Conservation (phyloP, 2,797 vertebrate species). For the Protosalanx chinensis region DNA sequence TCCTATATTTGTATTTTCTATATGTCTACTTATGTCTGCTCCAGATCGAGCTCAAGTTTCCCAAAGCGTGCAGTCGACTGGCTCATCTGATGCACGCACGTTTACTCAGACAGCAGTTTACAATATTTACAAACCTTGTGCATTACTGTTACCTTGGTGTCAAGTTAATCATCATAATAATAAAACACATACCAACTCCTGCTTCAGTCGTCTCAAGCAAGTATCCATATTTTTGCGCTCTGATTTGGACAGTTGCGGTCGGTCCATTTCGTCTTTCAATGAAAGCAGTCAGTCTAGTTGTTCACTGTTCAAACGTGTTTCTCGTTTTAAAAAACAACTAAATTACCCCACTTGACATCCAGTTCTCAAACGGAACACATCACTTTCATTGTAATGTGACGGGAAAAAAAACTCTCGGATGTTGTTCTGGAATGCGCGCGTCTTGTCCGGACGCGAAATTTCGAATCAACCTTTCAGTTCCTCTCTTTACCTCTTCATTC, state of each 20-base stretch:
- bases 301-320: slow-evolving; percentile 45
- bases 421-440: slow-evolving; percentile 61
- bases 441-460: slow-evolving; percentile 36
- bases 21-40: slow-evolving; percentile 2
- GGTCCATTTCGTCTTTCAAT: slow-evolving; percentile 57
- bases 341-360: neutral
- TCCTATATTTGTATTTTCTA: neutral
- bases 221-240: slow-evolving; percentile 73
- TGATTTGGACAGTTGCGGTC: slow-evolving; percentile 48
- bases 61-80: neutral
- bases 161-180: neutral
- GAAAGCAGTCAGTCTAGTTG: slow-evolving; percentile 20
- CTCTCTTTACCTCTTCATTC: too few species aligned
- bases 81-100: neutral
- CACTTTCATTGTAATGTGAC: slow-evolving; percentile 15
- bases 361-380: neutral
- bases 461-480: neutral
- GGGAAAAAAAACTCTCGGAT: slow-evolving; percentile 37
- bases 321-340: neutral
- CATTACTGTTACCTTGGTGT: neutral
- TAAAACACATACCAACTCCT: slow-evolving; percentile 70
- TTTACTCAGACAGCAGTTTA: neutral
- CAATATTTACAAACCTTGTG: neutral
- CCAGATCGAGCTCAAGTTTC: neutral
- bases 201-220: slow-evolving; percentile 74